Base-by-base conservation (phyloP, 2,888 invertebrate genomes). In the Drosophila heteroneura region DNA sequence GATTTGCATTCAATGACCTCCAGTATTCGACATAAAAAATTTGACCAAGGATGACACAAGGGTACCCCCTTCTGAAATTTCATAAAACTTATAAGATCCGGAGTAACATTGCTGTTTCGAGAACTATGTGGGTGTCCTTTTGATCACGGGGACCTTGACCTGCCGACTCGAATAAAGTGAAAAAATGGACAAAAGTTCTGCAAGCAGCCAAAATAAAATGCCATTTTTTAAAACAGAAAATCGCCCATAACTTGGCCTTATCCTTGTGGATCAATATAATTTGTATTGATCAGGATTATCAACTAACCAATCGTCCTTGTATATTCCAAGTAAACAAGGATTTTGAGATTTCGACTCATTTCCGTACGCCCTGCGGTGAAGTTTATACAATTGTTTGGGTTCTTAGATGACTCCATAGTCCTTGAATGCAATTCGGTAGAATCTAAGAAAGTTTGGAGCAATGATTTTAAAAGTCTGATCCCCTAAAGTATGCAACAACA, bases 381-480 rank as follows among this genome's bases (percentile, higher is more conserved):
- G 28, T 4, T 28, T 28, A 28, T 28, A 28, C 28, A 28, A 28
- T 0, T 28, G 28, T 28, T 28, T 28, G 28, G 4, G 4, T 28
- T 28, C 28, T 28, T 28, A 28, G 28, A 28, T 28, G 28, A 28
- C 4, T 4, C 28, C 28, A 28, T 28, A 28, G 28, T 28, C 28
- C 28, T 28, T 4, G 28, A 28, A 28, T 28, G 28, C 4, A 28
- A 28, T 30, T 1, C 7, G 7, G 9, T 30, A 7, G 30, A 30
- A 7, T 30, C 1, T 1, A 30, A 30, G 6, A 30, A 37, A 3
- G 39, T 39, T 19, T 39, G 0, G 3, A n/a, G n/a, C 1, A 7
- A 41, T 41, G 4, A 41, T 1, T 5, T 5, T n/a, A n/a, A 41
- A 10, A 5, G 0, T 4, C 14, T 0, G 4, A 22, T 7, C 7